Percentiles rank a stretch among this genome's conserved stretches.
These are phyloP conservation scores for Odontesthes bonariensis DNA, from an alignment of 2,113 vertebrate genomes.

Conservation along the genomic window DNA sequence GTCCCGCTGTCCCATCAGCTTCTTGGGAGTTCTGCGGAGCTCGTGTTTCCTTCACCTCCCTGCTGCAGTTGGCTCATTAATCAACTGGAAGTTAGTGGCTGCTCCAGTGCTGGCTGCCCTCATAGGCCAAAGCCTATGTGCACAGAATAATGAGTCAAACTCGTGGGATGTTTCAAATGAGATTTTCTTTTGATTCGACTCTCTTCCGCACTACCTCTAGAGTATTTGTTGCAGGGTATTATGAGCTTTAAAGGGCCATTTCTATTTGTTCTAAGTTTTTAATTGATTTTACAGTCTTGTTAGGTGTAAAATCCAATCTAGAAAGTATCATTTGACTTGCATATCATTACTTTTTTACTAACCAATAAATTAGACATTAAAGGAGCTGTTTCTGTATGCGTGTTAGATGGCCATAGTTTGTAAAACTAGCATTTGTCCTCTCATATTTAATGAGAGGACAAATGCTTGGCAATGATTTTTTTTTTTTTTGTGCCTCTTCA, in stretches of 20 bases:
- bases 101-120: slow-evolving; percentile 77
- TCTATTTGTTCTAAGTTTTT: slow-evolving; percentile 54
- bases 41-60: slow-evolving; percentile 71
- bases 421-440: too few relatives aligned
- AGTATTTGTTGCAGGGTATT: slow-evolving; percentile 74
- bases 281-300: slow-evolving; percentile 69
- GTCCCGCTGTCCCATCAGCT: slow-evolving; percentile 74
- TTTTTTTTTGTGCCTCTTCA: not conserved
- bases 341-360: too few relatives aligned
- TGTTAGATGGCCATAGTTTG: slow-evolving; percentile 12
- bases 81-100: slow-evolving; percentile 90
- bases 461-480: not conserved
- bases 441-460: not conserved
- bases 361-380: slow-evolving; percentile 25
- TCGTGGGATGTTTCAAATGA: slow-evolving; percentile 83
- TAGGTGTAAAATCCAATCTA: slow-evolving; percentile 17
- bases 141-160: slow-evolving; percentile 85
- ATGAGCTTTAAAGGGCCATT: slow-evolving; percentile 60
- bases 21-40: slow-evolving; percentile 78
- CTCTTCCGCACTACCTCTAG: slow-evolving; percentile 60
- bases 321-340: slow-evolving; percentile 24
- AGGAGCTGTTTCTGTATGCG: slow-evolving; percentile 15
- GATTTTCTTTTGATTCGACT: slow-evolving; percentile 84
- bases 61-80: slow-evolving; percentile 89
- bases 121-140: slow-evolving; percentile 79